Evolutionary conservation across 1,140 invertebrate genomes (phyloP).

Genomic region (Drosophila busckii): DNA sequence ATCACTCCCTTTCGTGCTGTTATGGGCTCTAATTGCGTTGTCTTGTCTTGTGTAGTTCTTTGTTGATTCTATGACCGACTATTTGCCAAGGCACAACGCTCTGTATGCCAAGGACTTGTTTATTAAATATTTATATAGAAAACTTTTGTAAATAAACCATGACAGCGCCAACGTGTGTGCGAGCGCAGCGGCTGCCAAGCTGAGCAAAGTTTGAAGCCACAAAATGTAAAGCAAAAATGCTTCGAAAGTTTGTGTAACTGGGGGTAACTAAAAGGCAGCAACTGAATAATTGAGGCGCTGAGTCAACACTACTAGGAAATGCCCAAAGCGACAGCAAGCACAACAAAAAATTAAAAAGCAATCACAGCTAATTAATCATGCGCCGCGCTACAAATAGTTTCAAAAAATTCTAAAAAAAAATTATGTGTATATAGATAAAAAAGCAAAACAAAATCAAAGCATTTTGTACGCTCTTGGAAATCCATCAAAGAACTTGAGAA

Average conservation of each 20-base stretch:
- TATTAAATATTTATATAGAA: slow-evolving; percentile 59
- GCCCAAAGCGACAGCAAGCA: slow-evolving; percentile 22
- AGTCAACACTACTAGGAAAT: slow-evolving; percentile 64
- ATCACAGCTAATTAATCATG: slow-evolving; percentile 61
- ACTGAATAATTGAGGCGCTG: slow-evolving; percentile 56
- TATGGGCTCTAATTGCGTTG: neutral
- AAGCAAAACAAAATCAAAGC: slow-evolving; percentile 60
- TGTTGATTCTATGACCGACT: neutral
- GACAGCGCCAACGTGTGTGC: slow-evolving; percentile 3
- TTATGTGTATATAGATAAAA: slow-evolving; percentile 14
- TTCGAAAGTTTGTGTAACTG: no score
- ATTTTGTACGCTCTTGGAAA: slow-evolving; percentile 73
- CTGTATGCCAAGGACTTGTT: slow-evolving; percentile 48
- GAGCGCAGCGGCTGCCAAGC: slow-evolving; percentile 14
- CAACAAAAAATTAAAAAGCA: slow-evolving; percentile 11
- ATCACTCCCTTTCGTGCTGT: slow-evolving; percentile 15
- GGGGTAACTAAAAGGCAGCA: no score
- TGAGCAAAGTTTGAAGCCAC: slow-evolving; percentile 6
- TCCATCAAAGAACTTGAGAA: slow-evolving; percentile 62
- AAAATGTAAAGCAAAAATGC: no score
- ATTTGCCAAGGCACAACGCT: neutral
- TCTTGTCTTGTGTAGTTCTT: neutral
- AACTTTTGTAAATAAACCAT: slow-evolving; percentile 49
- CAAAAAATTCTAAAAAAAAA: slow-evolving; percentile 8
- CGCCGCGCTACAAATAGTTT: slow-evolving; percentile 34